Conservation (phyloP, 2,797 vertebrate genomes). For the Chiroxiphia lanceolata region DNA sequence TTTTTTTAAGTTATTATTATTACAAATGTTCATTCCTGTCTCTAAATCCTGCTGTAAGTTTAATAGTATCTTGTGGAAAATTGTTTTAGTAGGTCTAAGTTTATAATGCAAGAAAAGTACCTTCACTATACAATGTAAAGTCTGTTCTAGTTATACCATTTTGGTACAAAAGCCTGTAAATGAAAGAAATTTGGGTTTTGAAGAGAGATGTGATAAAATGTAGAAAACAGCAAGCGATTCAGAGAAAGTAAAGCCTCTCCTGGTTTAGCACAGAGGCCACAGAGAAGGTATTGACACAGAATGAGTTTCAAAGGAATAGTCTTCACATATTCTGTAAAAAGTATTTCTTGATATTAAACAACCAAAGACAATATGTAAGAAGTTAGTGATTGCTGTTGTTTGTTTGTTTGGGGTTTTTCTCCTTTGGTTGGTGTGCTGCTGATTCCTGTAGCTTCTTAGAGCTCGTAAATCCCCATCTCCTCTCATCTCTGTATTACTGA, state of each 20-base stretch:
- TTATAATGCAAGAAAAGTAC: slow-evolving; percentile 17
- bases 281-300: neutral
- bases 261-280: neutral
- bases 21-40: slow-evolving; percentile 36
- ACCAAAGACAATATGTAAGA: slow-evolving; percentile 59
- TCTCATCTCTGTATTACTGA: neutral
- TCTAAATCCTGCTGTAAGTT: slow-evolving; percentile 52
- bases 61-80: slow-evolving; percentile 19
- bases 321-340: slow-evolving; percentile 55
- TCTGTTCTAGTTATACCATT: neutral
- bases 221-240: neutral
- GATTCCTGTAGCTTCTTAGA: neutral
- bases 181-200: neutral
- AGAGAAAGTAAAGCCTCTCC: neutral
- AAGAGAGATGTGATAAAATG: neutral
- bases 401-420: neutral
- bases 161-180: slow-evolving; percentile 10
- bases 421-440: neutral
- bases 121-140: slow-evolving; percentile 1
- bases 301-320: slow-evolving; percentile 10
- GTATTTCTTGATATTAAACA: slow-evolving; percentile 67
- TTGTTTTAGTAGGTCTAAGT: neutral
- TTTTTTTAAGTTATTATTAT: neutral
- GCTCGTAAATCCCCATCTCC: neutral
- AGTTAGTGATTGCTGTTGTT: slow-evolving; percentile 34